Conservation (phyloP, 2,888 invertebrate species). For the Leuctra nigra region DNA sequence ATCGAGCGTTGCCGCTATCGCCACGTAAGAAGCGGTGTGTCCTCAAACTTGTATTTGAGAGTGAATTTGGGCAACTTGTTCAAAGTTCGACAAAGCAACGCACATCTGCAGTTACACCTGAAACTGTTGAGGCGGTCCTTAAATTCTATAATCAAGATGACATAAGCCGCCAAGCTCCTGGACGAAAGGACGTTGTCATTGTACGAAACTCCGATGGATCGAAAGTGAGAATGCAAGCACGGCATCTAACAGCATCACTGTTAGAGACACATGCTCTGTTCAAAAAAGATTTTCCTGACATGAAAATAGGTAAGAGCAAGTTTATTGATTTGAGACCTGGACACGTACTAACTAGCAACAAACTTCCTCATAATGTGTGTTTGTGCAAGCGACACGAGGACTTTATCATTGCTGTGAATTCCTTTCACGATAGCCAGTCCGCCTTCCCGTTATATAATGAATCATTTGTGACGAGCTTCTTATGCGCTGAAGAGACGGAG, state of each 20-base stretch:
- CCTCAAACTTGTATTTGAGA: background rate
- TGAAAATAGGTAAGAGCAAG: constrained; percentile 16
- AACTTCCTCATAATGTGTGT: constrained; percentile 23
- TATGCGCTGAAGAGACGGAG: background rate
- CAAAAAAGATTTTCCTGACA: background rate
- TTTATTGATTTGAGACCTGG: constrained; percentile 18
- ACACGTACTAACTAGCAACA: constrained; percentile 7
- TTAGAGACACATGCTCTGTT: background rate
- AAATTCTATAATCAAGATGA: constrained; percentile 7
- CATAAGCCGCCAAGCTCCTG: constrained; percentile 20
- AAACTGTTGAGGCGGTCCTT: background rate
- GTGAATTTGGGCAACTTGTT: too few relatives aligned
- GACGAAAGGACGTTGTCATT: constrained; percentile 17
- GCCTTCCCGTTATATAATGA: constrained; percentile 8
- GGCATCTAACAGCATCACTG: constrained; percentile 9
- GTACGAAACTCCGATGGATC: constrained; percentile 7
- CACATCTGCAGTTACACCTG: background rate
- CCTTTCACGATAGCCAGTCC: background rate
- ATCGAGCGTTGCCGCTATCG: background rate
- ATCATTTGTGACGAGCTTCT: background rate
- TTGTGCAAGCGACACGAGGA: constrained; percentile 22
- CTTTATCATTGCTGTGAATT: constrained; percentile 12
- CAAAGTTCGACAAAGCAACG: too few relatives aligned
- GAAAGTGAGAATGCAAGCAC: constrained; percentile 15
- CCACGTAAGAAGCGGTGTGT: constrained; percentile 1